Conservation (phyloP, 2,888 invertebrate genomes). For the Melanophora roralis region DNA sequence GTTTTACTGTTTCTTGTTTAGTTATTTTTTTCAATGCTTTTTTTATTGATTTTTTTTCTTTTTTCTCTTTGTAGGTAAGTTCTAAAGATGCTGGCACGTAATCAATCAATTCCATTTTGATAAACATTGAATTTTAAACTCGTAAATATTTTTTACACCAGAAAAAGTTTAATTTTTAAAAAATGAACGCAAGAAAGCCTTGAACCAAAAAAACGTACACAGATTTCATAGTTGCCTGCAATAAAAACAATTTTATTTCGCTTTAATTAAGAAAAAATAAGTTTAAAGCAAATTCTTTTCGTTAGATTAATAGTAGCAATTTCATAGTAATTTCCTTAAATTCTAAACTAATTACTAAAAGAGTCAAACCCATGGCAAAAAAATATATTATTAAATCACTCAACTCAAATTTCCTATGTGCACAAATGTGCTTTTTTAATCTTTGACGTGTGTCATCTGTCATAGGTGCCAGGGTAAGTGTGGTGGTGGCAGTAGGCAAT, state of each 20-base stretch:
- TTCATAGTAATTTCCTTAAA: slow-evolving; percentile 50
- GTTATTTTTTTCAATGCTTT: not conserved
- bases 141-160: slow-evolving; percentile 17
- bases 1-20: not conserved
- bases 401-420: slow-evolving; percentile 40
- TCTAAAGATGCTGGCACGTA: slow-evolving; percentile 31
- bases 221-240: too few species aligned
- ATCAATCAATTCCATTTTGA: slow-evolving; percentile 38
- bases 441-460: not conserved
- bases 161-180: too few species aligned
- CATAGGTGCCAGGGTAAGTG: not conserved
- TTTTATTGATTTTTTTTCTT: not conserved
- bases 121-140: slow-evolving; percentile 17
- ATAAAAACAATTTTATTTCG: not conserved
- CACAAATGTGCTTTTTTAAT: slow-evolving; percentile 19
- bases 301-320: slow-evolving; percentile 3
- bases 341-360: slow-evolving; percentile 36
- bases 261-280: slow-evolving; percentile 21
- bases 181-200: too few species aligned
- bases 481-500: too few species aligned
- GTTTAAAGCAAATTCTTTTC: not conserved
- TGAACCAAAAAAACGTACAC: not conserved
- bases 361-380: not conserved
- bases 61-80: slow-evolving; percentile 60
- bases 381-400: slow-evolving; percentile 23